Conservation (phyloP, 2,888 invertebrate genomes). For the Pimpla rufipes region DNA sequence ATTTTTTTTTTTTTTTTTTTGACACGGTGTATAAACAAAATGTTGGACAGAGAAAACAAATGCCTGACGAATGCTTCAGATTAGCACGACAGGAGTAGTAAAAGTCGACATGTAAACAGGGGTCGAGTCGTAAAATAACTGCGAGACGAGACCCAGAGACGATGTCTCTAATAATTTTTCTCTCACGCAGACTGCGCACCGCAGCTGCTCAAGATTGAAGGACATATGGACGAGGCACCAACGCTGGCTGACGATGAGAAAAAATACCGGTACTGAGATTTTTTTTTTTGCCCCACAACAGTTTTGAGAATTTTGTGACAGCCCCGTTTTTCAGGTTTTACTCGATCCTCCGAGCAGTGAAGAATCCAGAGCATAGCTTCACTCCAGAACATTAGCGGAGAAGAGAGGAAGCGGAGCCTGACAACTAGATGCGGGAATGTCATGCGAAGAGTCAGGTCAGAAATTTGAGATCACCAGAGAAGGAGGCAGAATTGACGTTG, state of each 20-base stretch:
- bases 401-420: not conserved
- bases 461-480: not conserved
- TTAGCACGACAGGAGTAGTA: not conserved
- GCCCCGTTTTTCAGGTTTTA: not conserved
- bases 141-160: not conserved
- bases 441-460: not conserved
- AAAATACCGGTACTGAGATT: not conserved
- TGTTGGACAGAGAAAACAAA: not conserved
- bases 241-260: not conserved
- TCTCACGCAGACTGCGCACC: not conserved
- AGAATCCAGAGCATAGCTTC: not conserved
- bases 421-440: slow-evolving; percentile 3
- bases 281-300: not conserved
- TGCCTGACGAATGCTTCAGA: not conserved
- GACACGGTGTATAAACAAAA: not conserved
- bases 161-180: not conserved
- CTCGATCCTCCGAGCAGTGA: not conserved
- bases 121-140: not conserved
- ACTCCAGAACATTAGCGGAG: not conserved
- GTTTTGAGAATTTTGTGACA: not conserved
- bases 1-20: not conserved
- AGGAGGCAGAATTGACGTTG: not conserved
- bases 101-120: not conserved
- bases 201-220: not conserved
- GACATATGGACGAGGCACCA: not conserved